Evolutionary conservation across 1,140 invertebrate genomes (phyloP).

Genomic region (Maniola jurtina): DNA sequence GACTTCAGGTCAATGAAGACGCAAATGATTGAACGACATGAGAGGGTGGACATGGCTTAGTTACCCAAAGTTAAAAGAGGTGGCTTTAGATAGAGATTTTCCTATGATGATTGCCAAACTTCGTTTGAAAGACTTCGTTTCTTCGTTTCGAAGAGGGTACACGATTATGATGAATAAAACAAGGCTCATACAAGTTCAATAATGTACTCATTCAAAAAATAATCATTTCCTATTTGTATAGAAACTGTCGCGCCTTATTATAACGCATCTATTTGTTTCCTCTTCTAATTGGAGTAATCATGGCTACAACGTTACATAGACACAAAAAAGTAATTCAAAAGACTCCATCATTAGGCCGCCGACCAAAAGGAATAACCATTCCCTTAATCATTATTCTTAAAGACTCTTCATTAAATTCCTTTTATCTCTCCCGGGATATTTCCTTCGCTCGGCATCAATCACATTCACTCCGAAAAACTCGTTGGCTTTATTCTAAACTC

Average conservation of each 20-base stretch:
- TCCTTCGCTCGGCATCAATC: slow-evolving; percentile 75
- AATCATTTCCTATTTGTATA: not conserved
- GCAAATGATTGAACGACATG: too few species aligned
- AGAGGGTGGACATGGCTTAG: too few species aligned
- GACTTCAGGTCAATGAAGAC: too few species aligned
- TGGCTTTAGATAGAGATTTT: too few species aligned
- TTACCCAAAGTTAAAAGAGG: too few species aligned
- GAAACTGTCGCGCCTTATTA: not conserved
- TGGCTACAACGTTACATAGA: slow-evolving; percentile 57
- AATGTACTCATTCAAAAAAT: not conserved
- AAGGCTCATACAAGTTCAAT: too few species aligned
- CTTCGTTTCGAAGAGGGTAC: too few species aligned
- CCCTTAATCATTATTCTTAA: slow-evolving; percentile 78
- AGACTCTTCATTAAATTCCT: slow-evolving; percentile 78
- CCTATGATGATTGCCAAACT: too few species aligned
- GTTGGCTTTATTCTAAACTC: slow-evolving; percentile 78
- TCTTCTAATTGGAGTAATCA: slow-evolving; percentile 59
- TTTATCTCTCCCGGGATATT: slow-evolving; percentile 77
- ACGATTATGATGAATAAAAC: too few species aligned
- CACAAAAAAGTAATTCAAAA: slow-evolving; percentile 69
- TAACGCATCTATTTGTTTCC: slow-evolving; percentile 15
- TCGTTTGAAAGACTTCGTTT: too few species aligned
- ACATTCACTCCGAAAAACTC: slow-evolving; percentile 77
- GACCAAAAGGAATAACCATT: slow-evolving; percentile 76
- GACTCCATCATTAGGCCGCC: slow-evolving; percentile 69